phyloP scores from a whole-genome alignment of 2,113 vertebrate genomes.

The Cavia porcellus region DNA sequence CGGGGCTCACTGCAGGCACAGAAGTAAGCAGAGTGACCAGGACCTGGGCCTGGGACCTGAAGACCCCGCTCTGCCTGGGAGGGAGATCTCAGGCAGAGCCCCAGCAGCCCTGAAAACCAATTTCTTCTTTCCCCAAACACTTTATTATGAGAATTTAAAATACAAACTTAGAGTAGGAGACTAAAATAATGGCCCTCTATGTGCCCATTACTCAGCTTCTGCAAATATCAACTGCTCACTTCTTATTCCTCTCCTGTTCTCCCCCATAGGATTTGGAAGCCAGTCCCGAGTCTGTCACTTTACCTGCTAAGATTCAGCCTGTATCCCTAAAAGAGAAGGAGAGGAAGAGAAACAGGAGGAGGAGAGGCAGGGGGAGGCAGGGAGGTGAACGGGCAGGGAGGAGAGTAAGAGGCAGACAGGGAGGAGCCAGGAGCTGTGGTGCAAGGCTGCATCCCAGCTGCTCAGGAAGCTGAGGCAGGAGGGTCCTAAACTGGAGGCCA shows the following conservation, averaged over 20 bases:
- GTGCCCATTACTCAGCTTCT: background rate
- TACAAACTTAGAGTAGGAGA: background rate
- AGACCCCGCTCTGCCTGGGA: background rate
- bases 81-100: background rate
- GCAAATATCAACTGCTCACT: background rate
- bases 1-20: fast-evolving
- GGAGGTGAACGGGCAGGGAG: background rate
- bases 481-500: background rate
- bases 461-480: background rate
- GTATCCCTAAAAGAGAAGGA: background rate
- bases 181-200: background rate
- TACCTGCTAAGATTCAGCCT: background rate
- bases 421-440: background rate
- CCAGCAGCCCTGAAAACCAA: background rate
- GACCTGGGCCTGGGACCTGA: background rate
- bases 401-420: background rate
- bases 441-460: background rate
- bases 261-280: background rate
- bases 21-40: background rate
- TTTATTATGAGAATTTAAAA: constrained; percentile 30
- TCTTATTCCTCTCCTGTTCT: background rate
- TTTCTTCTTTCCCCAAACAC: background rate
- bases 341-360: background rate
- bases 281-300: background rate
- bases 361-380: background rate